Conservation (phyloP, 2,113 vertebrate species). For the Sebastes schlegelii region DNA sequence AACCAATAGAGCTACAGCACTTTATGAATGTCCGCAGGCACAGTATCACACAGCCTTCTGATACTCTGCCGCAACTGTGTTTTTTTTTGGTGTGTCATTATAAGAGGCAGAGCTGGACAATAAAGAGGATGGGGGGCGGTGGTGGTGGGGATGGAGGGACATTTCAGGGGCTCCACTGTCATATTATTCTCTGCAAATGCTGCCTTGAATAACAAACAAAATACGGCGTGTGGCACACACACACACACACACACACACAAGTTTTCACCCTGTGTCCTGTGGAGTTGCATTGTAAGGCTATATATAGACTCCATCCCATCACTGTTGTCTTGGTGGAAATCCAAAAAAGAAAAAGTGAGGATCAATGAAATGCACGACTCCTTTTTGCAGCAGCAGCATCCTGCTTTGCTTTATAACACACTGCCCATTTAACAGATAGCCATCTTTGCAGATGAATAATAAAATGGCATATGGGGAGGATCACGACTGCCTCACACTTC, state of each 20-base stretch:
- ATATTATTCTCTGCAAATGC: slow-evolving; percentile 38
- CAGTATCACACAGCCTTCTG: slow-evolving; percentile 64
- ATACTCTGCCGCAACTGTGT: slow-evolving; percentile 44
- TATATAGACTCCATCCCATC: slow-evolving; percentile 49
- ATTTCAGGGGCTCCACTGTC: slow-evolving; percentile 7
- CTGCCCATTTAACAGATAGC: slow-evolving; percentile 68
- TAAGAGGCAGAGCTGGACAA: slow-evolving; percentile 23
- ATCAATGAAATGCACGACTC: slow-evolving; percentile 30
- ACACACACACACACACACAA: slow-evolving; percentile 15
- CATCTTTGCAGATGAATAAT: slow-evolving; percentile 74
- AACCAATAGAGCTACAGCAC: slow-evolving; percentile 74
- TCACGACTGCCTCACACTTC: slow-evolving; percentile 61
- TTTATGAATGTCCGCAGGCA: slow-evolving; percentile 80
- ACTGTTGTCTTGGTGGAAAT: slow-evolving; percentile 38
- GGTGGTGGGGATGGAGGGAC: not conserved
- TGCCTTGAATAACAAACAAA: slow-evolving; percentile 63
- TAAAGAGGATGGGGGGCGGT: not conserved
- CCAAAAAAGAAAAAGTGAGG: slow-evolving; percentile 21
- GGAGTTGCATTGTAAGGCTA: slow-evolving; percentile 47
- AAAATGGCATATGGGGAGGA: slow-evolving; percentile 59
- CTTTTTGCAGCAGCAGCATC: slow-evolving; percentile 40
- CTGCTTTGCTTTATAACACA: not conserved
- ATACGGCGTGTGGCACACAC: slow-evolving; percentile 36
- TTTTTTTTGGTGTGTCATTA: slow-evolving; percentile 37
- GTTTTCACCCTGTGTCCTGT: slow-evolving; percentile 52